Conservation (phyloP, 2,888 invertebrate genomes). For the Subacronicta megacephala region DNA sequence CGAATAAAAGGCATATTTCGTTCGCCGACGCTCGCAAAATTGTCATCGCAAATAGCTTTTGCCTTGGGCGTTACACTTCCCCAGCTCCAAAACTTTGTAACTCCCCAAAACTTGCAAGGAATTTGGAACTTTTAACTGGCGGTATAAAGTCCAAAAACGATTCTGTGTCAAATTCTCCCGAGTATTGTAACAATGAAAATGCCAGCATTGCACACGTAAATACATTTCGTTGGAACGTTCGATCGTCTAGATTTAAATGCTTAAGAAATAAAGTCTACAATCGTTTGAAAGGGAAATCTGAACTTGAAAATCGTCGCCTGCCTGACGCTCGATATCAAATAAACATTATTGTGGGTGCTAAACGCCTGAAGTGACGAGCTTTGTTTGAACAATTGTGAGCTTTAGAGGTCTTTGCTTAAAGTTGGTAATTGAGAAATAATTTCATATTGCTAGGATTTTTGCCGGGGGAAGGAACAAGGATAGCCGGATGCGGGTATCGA, state of each 20-base stretch:
- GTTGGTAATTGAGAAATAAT: conserved; percentile 66
- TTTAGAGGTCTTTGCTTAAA: conserved; percentile 61
- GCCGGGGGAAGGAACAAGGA: conserved; percentile 86
- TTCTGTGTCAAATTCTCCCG: conserved; percentile 45
- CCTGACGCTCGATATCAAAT: conserved; percentile 90
- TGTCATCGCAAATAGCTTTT: conserved; percentile 90
- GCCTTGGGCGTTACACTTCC: conserved; percentile 76
- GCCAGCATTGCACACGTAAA: conserved; percentile 88
- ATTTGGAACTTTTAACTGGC: conserved; percentile 52
- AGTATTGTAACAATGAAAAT: conserved; percentile 88
- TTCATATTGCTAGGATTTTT: conserved; percentile 82
- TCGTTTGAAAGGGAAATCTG: conserved; percentile 83
- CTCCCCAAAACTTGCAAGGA: conserved; percentile 42
- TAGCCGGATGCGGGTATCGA: conserved; percentile 68
- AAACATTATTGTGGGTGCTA: conserved; percentile 74
- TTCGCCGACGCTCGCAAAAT: conserved; percentile 87
- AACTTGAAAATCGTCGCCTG: conserved; percentile 89
- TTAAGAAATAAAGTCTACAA: conserved; percentile 80
- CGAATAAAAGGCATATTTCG: conserved; percentile 90
- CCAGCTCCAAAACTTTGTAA: conserved; percentile 56
- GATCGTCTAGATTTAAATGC: conserved; percentile 74
- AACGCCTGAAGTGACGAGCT: conserved; percentile 77
- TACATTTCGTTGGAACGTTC: conserved; percentile 79
- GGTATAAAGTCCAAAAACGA: conserved; percentile 52
- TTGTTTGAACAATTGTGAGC: conserved; percentile 65